Base-by-base conservation (phyloP, 2,797 vertebrate species). In the Microcaecilia unicolor region DNA sequence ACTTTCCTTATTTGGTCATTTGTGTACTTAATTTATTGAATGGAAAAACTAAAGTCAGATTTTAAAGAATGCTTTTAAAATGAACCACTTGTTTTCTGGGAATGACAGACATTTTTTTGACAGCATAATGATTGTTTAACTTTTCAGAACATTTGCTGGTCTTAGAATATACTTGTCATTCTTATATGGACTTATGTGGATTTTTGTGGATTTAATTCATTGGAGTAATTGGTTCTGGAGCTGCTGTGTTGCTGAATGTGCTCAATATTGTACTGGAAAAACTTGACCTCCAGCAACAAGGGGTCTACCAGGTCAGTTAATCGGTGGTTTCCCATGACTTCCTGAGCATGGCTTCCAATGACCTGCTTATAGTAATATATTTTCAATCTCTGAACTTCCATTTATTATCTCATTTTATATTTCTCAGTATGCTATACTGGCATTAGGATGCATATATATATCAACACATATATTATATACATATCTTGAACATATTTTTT, bases 1-100 rank as follows among this genome's bases (percentile, higher is more conserved):
- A 39, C 28, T 61, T 67, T 54, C 53, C 34, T 51, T n/a, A n/a
- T 41, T 18, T 22, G 15, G 65, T 60, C 43, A 51, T 28, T 35
- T 48, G 46, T 39, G 34, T 54, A 65, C 37, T 50, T 67, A 64
- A 31, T 61, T 64, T 55, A 58, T 58, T 61, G 47, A 67, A 58
- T 46, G 21, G 47, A 51, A 55, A 49, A 27, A 21, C 6, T 22
- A 58, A 64, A 25, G 25, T 22, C 38, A 46, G 59, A 55, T 28
- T 41, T 45, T 60, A 30, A 40, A 54, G 44, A 53, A 64, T 55
- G 43, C 56, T 64, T 64, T 67, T 67, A 45, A 28, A 37, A 42
- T 18, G 28, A 1, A 18, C 38, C 56, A 69, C 51, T 44, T 55
- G 25, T 38, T 16, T 28, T 40, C 28, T 49, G 52, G 63, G 50